Percentiles rank a stretch among this genome's conserved stretches.
These are phyloP conservation scores for Aquatica leii DNA, from an alignment of 2,888 invertebrate genomes.

Conservation along the genomic window DNA sequence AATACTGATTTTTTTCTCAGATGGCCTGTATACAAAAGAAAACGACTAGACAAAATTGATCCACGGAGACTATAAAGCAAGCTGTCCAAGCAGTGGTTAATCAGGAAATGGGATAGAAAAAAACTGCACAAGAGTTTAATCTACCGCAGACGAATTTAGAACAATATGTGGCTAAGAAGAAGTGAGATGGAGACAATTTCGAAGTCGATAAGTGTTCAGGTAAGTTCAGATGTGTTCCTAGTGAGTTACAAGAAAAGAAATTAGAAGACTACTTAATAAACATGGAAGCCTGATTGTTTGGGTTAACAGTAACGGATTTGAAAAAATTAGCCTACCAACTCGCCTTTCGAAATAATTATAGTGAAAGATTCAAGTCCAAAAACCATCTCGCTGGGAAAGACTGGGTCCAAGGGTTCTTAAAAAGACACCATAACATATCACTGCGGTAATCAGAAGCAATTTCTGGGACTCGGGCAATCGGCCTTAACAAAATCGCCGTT, in stretches of 20 bases:
- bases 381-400: neutral
- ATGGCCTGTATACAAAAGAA: neutral
- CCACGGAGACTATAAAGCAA: neutral
- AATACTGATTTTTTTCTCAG: neutral
- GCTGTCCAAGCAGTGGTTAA: too few relatives aligned
- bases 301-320: neutral
- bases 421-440: neutral
- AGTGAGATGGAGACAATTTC: too few relatives aligned
- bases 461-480: neutral
- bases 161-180: neutral
- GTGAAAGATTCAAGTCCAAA: neutral
- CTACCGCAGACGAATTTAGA: neutral
- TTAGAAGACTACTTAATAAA: neutral
- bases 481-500: neutral
- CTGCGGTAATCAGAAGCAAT: neutral
- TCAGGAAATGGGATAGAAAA: neutral
- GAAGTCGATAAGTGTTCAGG: too few relatives aligned
- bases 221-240: neutral
- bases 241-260: neutral
- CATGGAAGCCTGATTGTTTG: neutral
- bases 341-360: neutral
- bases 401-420: neutral
- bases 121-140: neutral
- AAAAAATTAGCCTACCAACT: neutral
- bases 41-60: neutral